Evolutionary conservation across 2,113 vertebrate species (phyloP), one percentile per base, ranked within the genome.

Genomic region (Lepisosteus osseus): DNA sequence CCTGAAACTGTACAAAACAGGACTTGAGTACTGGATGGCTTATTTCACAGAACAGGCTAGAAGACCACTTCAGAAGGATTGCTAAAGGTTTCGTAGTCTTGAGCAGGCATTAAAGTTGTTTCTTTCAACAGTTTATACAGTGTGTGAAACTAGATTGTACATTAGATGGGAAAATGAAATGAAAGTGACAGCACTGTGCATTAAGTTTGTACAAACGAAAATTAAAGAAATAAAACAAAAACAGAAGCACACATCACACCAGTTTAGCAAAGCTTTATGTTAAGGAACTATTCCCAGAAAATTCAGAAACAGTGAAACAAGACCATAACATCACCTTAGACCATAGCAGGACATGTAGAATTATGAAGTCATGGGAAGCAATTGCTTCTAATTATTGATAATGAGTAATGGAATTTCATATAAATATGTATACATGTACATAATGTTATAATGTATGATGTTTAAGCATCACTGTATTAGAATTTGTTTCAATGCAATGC

Each of bases 221-320:
- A 51, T 29, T 78, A 43, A 47, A 54, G 51, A 62, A 65, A 63
- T 17, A 45, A 74, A 44, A 73, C 55, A 61, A 59, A 61, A 41
- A 54, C 69, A 75, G 72, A 75, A 74, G 74, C 76, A 69, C 55
- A 78, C 62, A 68, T 75, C 11, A 68, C 68, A 78, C 29, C 47
- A 9, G 7, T 6, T 40, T 54, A 67, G 9, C 54, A 41, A 2
- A n/a, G 12, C 63, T 73, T 73, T 61, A 73, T 68, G 41, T 40
- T 29, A 2, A 29, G 29, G 29, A 29, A 29, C 29, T 47, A 61
- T 14, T 29, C 9, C 43, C 54, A 42, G 14, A 59, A 59, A 59
- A 51, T 59, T 59, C 12, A 59, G 12, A 8, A 29, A 56, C 54
- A 59, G 56, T 68, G 54, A 68, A 12, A 70, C 43, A 17, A 70